Conservation (phyloP, 1,140 invertebrate species). For the Platorchestia sp. region DNA sequence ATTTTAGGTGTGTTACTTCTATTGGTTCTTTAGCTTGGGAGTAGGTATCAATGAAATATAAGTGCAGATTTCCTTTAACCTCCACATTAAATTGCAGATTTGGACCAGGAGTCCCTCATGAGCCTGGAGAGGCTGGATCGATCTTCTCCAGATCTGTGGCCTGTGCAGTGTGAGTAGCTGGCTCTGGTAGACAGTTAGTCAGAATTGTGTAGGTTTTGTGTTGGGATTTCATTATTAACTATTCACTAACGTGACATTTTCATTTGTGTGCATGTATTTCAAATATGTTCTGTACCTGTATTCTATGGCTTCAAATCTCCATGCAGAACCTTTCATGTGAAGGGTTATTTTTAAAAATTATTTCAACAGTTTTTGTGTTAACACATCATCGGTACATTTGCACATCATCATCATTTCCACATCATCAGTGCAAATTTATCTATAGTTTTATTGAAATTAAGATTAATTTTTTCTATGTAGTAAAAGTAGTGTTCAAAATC, state of each 20-base stretch:
- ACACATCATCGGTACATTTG: too few relatives aligned
- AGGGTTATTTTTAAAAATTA: too few relatives aligned
- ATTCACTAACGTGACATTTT: neutral
- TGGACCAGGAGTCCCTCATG: slow-evolving; percentile 64
- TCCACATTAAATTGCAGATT: neutral
- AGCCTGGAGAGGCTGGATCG: slow-evolving; percentile 91
- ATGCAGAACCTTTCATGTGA: too few relatives aligned
- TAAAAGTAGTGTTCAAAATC: too few relatives aligned
- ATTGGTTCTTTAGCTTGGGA: neutral
- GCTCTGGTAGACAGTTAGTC: neutral
- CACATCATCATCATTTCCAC: too few relatives aligned
- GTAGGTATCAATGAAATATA: neutral
- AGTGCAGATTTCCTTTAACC: neutral
- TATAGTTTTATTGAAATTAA: too few relatives aligned
- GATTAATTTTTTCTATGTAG: too few relatives aligned
- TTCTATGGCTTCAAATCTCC: too few relatives aligned
- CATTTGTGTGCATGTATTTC: neutral
- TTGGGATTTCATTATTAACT: neutral
- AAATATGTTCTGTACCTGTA: neutral
- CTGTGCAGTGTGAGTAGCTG: slow-evolving; percentile 85
- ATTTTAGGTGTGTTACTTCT: neutral
- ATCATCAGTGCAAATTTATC: too few relatives aligned
- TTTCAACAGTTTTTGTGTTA: too few relatives aligned
- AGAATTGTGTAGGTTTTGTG: neutral
- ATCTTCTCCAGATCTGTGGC: slow-evolving; percentile 82